Percentiles rank a stretch among this genome's conserved stretches.
These are phyloP conservation scores for Lathronympha strigana DNA, from an alignment of 2,888 invertebrate genomes.

Conservation along the genomic window DNA sequence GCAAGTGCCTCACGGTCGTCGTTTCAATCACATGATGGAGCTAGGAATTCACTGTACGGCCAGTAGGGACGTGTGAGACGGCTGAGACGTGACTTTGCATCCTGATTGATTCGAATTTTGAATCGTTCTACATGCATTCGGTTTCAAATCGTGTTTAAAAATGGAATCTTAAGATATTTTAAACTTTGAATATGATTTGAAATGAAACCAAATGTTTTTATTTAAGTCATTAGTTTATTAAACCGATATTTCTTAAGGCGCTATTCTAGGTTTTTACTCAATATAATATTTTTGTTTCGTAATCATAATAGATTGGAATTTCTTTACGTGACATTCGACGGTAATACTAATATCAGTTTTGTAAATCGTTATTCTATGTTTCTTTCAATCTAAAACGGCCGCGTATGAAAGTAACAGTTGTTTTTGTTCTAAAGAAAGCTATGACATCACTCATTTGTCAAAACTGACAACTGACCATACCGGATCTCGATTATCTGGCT, in stretches of 20 bases:
- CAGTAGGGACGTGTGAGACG: constrained; percentile 21
- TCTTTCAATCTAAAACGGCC: constrained; percentile 42
- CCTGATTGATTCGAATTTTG: constrained; percentile 28
- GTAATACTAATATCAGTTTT: constrained; percentile 25
- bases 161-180: constrained; percentile 7
- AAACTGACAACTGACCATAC: constrained; percentile 43
- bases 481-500: constrained; percentile 45
- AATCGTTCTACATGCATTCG: constrained; percentile 32
- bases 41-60: constrained; percentile 28
- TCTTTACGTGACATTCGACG: constrained; percentile 36
- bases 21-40: neutral
- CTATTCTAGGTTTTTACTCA: neutral
- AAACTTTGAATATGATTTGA: neutral
- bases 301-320: constrained; percentile 29
- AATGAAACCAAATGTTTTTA: too few species aligned
- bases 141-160: constrained; percentile 35
- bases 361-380: constrained; percentile 43
- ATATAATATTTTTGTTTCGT: constrained; percentile 14
- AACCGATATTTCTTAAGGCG: neutral
- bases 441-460: constrained; percentile 49
- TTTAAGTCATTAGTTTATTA: neutral
- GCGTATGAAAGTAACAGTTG: constrained; percentile 46
- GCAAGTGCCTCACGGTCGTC: neutral
- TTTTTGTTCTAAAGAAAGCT: constrained; percentile 48
- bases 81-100: constrained; percentile 37